Conservation (phyloP, 2,113 vertebrate genomes). For the Acanthochromis polyacanthus region DNA sequence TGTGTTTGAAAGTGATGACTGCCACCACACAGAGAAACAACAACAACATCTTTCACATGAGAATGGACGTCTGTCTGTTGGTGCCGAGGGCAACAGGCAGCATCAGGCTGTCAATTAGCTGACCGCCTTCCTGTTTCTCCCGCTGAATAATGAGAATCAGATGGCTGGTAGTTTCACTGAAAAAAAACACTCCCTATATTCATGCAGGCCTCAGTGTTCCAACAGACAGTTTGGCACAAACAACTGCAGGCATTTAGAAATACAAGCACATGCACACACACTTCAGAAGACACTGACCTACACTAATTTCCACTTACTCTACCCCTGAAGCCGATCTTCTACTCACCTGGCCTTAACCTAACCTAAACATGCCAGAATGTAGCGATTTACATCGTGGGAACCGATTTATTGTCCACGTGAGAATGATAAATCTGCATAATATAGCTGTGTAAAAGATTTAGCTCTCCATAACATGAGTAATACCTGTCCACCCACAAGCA, state of each 20-base stretch:
- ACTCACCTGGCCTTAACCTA: too few species aligned
- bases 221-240: not conserved
- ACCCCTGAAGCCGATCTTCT: too few species aligned
- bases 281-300: too few species aligned
- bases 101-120: conserved; percentile 74
- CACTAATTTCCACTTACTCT: too few species aligned
- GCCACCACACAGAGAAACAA: conserved; percentile 27
- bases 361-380: too few species aligned
- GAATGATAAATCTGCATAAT: too few species aligned
- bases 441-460: too few species aligned
- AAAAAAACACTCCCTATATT: conserved; percentile 2
- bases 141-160: conserved; percentile 73
- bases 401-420: too few species aligned
- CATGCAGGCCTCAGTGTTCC: not conserved
- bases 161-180: conserved; percentile 34
- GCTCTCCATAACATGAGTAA: too few species aligned
- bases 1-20: conserved; percentile 27
- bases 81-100: conserved; percentile 62
- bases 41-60: conserved; percentile 58
- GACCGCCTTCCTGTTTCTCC: conserved; percentile 44
- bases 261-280: not conserved
- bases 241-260: not conserved
- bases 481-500: too few species aligned
- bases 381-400: too few species aligned
- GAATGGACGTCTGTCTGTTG: conserved; percentile 47